These are phyloP conservation scores for Porphyrio hochstetteri DNA, from an alignment of 2,113 vertebrate species.

Conservation along the genomic window DNA sequence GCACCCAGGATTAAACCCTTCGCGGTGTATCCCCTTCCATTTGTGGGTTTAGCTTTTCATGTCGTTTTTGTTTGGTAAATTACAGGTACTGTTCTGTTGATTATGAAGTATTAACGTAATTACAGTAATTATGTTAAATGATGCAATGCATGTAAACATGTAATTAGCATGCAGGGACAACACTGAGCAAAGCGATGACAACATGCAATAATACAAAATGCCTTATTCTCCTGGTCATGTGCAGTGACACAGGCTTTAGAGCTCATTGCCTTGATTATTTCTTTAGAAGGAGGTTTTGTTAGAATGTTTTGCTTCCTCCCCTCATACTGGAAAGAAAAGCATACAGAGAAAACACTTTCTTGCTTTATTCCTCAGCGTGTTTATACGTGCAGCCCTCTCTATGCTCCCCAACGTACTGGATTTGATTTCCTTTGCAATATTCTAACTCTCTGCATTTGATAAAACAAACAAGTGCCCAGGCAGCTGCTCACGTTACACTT, in stretches of 20 bases:
- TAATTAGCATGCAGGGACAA: slow-evolving; percentile 52
- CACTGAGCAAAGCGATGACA: slow-evolving; percentile 45
- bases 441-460: slow-evolving; percentile 5
- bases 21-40: neutral
- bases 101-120: slow-evolving; percentile 57
- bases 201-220: slow-evolving; percentile 13
- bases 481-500: slow-evolving; percentile 17
- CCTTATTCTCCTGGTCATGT: neutral
- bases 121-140: slow-evolving; percentile 55
- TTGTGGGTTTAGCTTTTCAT: slow-evolving; percentile 39
- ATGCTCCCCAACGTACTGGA: neutral
- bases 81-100: slow-evolving; percentile 51
- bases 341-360: neutral
- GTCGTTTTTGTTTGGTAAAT: slow-evolving; percentile 53
- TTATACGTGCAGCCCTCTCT: neutral
- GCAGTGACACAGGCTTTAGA: neutral
- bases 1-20: neutral
- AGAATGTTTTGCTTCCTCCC: slow-evolving; percentile 41
- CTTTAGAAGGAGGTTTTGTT: slow-evolving; percentile 37
- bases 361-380: neutral
- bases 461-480: slow-evolving; percentile 54
- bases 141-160: slow-evolving; percentile 55
- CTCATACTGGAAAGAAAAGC: slow-evolving; percentile 35
- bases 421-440: slow-evolving; percentile 35
- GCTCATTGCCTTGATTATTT: slow-evolving; percentile 26